Conservation (phyloP, 2,888 invertebrate species). For the Herminia tarsipennalis region DNA sequence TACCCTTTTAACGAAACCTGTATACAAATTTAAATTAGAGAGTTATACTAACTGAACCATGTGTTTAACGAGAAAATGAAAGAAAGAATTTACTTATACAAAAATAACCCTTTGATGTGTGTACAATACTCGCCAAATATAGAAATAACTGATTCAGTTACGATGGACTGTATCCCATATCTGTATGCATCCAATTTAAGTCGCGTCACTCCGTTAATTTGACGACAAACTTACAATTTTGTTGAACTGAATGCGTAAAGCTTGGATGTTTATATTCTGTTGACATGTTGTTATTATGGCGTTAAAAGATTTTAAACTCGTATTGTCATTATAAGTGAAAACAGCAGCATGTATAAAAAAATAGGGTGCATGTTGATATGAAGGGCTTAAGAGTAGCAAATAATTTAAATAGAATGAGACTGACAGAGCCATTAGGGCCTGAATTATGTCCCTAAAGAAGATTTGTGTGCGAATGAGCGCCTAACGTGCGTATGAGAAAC, state of each 20-base stretch:
- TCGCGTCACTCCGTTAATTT: slow-evolving; percentile 32
- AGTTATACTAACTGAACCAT: too few species aligned
- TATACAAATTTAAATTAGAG: background rate
- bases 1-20: too few species aligned
- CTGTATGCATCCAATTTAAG: slow-evolving; percentile 28
- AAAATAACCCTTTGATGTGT: slow-evolving; percentile 20
- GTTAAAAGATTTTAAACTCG: slow-evolving; percentile 1
- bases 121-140: slow-evolving; percentile 26
- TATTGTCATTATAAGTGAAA: background rate
- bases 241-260: slow-evolving; percentile 19
- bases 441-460: too few species aligned
- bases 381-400: too few species aligned
- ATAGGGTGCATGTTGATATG: too few species aligned
- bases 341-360: background rate
- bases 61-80: too few species aligned
- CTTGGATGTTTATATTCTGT: slow-evolving; percentile 23
- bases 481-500: too few species aligned
- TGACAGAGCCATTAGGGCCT: too few species aligned
- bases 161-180: too few species aligned
- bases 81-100: background rate
- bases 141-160: slow-evolving; percentile 17
- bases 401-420: too few species aligned
- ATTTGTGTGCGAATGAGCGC: too few species aligned
- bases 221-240: slow-evolving; percentile 37
- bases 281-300: slow-evolving; percentile 17